Evolutionary conservation across 2,113 vertebrate species (phyloP).

Genomic region (Nicator chloris): DNA sequence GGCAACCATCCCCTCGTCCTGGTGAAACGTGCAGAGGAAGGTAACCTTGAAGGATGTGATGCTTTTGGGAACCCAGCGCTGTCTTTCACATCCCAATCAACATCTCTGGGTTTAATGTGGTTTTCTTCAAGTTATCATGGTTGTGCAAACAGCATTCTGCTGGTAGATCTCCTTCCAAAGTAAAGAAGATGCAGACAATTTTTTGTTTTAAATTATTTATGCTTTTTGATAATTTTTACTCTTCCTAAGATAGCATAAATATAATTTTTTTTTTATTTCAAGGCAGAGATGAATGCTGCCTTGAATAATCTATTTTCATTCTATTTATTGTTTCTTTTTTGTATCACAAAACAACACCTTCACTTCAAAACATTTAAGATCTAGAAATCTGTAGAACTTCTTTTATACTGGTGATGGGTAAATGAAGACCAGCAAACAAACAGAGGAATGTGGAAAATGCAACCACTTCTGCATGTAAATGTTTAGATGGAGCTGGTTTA

Average conservation of each 20-base stretch:
- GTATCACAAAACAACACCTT: not conserved
- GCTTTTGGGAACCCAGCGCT: not conserved
- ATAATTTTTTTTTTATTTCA: not conserved
- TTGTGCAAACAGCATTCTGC: rapidly evolving
- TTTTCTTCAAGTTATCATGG: not conserved
- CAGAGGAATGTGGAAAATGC: not conserved
- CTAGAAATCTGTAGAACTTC: not conserved
- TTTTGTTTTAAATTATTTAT: not conserved
- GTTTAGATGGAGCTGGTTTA: not conserved
- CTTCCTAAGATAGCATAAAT: not conserved
- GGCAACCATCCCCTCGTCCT: not conserved
- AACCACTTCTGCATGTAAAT: not conserved
- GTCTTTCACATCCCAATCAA: not conserved
- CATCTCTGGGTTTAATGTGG: rapidly evolving
- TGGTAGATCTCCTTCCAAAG: not conserved
- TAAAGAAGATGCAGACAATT: not conserved
- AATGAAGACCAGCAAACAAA: constrained; percentile 1
- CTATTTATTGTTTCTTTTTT: not conserved
- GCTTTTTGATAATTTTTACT: not conserved
- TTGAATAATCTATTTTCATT: not conserved
- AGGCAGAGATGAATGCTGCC: rapidly evolving
- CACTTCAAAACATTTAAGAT: not conserved
- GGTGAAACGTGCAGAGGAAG: not conserved
- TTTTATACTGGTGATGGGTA: constrained; percentile 6
- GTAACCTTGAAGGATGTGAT: not conserved